Conservation (phyloP, 2,113 vertebrate species). For the Chamaea fasciata region DNA sequence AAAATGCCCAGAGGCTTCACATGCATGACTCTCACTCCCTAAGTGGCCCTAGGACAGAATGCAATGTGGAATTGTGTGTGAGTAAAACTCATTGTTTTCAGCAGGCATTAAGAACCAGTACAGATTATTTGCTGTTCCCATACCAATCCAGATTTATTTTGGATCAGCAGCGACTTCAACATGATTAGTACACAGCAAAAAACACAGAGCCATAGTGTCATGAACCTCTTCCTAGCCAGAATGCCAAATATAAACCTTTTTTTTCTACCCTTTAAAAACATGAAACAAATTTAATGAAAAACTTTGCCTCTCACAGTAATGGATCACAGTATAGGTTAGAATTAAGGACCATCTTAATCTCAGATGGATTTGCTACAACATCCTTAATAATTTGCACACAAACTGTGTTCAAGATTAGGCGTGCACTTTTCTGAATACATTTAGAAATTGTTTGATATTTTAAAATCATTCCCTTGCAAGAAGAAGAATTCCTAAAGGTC, state of each 20-base stretch:
- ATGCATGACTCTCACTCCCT: background rate
- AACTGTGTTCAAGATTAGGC: background rate
- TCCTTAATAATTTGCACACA: background rate
- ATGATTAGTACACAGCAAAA: background rate
- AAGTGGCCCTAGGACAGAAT: background rate
- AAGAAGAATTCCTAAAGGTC: background rate
- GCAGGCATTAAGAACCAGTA: slow-evolving; percentile 28
- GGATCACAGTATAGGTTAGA: background rate
- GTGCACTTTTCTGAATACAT: background rate
- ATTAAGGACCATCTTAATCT: background rate
- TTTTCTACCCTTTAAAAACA: background rate
- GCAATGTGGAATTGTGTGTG: background rate
- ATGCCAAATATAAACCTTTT: background rate
- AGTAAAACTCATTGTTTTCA: slow-evolving; percentile 48
- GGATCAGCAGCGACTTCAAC: slow-evolving; percentile 42
- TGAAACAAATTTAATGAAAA: background rate
- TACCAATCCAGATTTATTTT: slow-evolving; percentile 52
- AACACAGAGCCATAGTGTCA: background rate
- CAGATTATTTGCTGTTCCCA: slow-evolving; percentile 55
- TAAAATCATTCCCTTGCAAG: background rate
- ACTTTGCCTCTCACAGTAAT: background rate
- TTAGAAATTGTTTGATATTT: background rate
- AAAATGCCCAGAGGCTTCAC: slow-evolving; percentile 10
- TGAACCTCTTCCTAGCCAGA: background rate
- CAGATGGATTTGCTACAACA: background rate